These are phyloP conservation scores for Hedychridium roseum DNA, from an alignment of 2,888 invertebrate species.

Conservation along the genomic window DNA sequence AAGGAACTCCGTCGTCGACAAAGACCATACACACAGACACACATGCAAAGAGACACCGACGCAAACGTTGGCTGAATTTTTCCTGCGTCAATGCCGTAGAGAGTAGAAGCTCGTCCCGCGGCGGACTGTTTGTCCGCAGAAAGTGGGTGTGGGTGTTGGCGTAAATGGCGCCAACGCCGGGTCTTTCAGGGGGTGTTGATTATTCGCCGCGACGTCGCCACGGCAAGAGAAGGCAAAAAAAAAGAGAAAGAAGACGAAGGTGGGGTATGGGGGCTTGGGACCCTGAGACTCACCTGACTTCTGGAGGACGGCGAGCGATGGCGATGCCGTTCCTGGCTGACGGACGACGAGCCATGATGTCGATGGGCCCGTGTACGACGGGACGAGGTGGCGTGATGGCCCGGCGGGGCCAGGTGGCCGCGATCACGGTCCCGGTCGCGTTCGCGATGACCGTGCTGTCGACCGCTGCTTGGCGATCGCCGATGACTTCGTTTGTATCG, in stretches of 20 bases:
- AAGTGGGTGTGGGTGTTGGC: no score
- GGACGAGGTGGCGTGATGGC: slow-evolving; percentile 49
- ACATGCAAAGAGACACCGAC: no score
- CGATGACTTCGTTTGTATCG: slow-evolving; percentile 87
- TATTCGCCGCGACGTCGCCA: no score
- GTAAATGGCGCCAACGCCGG: no score
- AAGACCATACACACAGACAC: no score
- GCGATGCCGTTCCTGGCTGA: slow-evolving; percentile 54
- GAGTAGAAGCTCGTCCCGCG: no score
- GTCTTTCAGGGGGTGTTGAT: no score
- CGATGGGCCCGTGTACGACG: slow-evolving; percentile 51
- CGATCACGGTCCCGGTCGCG: slow-evolving; percentile 50
- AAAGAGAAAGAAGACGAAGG: neutral
- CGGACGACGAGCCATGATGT: slow-evolving; percentile 52
- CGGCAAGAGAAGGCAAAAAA: no score
- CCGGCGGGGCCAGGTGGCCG: slow-evolving; percentile 42
- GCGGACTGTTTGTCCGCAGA: no score
- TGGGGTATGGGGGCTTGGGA: neutral
- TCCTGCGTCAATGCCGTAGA: no score
- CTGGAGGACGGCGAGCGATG: slow-evolving; percentile 56
- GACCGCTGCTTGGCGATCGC: slow-evolving; percentile 81
- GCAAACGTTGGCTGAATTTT: no score
- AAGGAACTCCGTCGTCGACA: no score
- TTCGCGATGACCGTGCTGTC: slow-evolving; percentile 67
- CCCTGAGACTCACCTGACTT: slow-evolving; percentile 57